These are phyloP conservation scores for Cerceris ruficornis DNA, from an alignment of 2,888 invertebrate species.

Conservation along the genomic window DNA sequence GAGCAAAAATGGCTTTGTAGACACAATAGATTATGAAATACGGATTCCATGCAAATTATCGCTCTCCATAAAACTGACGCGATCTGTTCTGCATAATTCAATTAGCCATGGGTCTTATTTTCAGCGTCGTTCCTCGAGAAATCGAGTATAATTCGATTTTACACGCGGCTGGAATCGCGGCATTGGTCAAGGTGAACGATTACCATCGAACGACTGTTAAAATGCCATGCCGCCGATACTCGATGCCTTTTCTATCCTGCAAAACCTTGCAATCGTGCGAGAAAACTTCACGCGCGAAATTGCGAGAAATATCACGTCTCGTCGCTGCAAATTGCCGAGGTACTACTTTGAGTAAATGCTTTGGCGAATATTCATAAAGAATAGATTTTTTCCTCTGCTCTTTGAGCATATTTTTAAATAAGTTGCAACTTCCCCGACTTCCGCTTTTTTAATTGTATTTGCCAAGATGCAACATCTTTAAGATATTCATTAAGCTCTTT, in stretches of 20 bases:
- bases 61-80: not conserved
- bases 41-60: not conserved
- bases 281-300: too few relatives aligned
- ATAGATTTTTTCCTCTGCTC: too few relatives aligned
- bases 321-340: too few relatives aligned
- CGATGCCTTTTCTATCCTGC: not conserved
- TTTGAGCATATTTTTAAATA: too few relatives aligned
- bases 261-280: not conserved
- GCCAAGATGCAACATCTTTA: too few relatives aligned
- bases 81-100: slow-evolving; percentile 5
- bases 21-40: not conserved
- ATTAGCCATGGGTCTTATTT: slow-evolving; percentile 6
- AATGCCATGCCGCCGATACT: slow-evolving; percentile 17
- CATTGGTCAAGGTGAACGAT: slow-evolving; percentile 52
- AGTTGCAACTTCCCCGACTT: too few relatives aligned
- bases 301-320: too few relatives aligned
- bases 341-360: too few relatives aligned
- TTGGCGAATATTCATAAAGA: too few relatives aligned
- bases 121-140: not conserved
- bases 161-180: slow-evolving; percentile 22
- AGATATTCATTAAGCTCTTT: too few relatives aligned
- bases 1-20: too few relatives aligned
- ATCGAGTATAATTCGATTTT: slow-evolving; percentile 39
- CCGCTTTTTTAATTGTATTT: too few relatives aligned
- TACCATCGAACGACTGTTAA: slow-evolving; percentile 21